Conservation (phyloP, 2,797 vertebrate genomes). For the Tokudaia muenninki region DNA sequence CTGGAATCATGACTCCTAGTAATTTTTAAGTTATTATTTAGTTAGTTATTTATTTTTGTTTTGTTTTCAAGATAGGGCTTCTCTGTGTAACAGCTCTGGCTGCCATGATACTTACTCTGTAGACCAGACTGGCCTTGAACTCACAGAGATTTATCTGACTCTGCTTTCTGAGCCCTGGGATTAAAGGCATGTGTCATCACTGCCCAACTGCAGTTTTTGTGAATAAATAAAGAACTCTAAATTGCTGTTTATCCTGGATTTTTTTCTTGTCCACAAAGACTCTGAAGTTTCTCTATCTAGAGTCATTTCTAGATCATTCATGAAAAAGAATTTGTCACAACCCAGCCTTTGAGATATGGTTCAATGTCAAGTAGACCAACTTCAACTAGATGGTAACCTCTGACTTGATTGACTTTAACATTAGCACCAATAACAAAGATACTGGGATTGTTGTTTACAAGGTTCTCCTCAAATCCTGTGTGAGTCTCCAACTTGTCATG, state of each 20-base stretch:
- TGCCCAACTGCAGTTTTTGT: constrained; percentile 17
- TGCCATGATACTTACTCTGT: neutral
- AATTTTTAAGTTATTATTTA: neutral
- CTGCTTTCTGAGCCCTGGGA: neutral
- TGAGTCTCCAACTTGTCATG: neutral
- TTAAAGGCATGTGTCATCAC: neutral
- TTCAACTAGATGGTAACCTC: constrained; percentile 18
- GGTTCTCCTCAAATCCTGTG: neutral
- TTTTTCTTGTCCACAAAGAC: neutral
- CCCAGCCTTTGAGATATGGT: neutral
- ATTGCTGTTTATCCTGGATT: constrained; percentile 4
- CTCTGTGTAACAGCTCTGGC: neutral
- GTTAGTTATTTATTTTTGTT: neutral
- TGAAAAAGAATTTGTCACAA: constrained; percentile 44
- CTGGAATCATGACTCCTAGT: neutral
- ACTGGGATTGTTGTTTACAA: constrained; percentile 12
- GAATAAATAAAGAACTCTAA: constrained; percentile 44
- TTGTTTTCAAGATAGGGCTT: neutral
- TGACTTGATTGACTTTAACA: constrained; percentile 18
- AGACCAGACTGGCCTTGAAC: neutral
- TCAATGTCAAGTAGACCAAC: constrained; percentile 32
- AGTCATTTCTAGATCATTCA: neutral
- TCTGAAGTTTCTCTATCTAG: constrained; percentile 35
- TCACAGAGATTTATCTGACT: neutral
- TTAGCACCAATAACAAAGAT: constrained; percentile 45